phyloP scores from a whole-genome alignment of 2,888 invertebrate species.

The Drosophila dives region DNA sequence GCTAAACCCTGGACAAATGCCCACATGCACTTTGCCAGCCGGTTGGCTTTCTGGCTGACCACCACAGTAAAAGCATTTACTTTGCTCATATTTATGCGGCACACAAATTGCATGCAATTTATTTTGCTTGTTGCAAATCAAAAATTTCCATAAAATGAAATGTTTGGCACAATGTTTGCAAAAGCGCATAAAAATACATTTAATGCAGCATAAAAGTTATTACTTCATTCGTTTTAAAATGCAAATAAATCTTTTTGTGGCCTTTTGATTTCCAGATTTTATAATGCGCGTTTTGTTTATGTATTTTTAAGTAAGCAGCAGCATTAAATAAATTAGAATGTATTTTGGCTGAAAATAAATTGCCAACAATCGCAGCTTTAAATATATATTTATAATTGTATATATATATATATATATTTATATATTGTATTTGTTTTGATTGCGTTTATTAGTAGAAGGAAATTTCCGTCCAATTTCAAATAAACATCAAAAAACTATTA shows the following conservation, averaged over 20 bases:
- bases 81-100: conserved; percentile 72
- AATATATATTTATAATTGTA: neutral
- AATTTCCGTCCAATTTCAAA: neutral
- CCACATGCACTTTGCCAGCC: conserved; percentile 25
- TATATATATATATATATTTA: neutral
- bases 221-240: conserved; percentile 76
- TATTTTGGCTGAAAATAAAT: conserved; percentile 3
- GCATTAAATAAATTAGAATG: conserved; percentile 58
- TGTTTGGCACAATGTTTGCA: conserved; percentile 68
- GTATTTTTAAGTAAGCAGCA: conserved; percentile 29
- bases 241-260: conserved; percentile 69
- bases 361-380: neutral
- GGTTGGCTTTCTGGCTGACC: conserved; percentile 18
- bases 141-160: conserved; percentile 76
- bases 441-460: neutral
- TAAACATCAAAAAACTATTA: neutral
- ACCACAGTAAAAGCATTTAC: conserved; percentile 44
- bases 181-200: conserved; percentile 65
- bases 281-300: conserved; percentile 32
- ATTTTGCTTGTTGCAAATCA: conserved; percentile 77
- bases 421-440: neutral
- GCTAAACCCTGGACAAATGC: conserved; percentile 3
- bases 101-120: conserved; percentile 76
- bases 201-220: conserved; percentile 75
- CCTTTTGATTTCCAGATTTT: conserved; percentile 42